Evolutionary conservation across 2,888 invertebrate genomes (phyloP), one percentile per base, ranked within the genome.

Genomic region (Ormyrus nitidulus): DNA sequence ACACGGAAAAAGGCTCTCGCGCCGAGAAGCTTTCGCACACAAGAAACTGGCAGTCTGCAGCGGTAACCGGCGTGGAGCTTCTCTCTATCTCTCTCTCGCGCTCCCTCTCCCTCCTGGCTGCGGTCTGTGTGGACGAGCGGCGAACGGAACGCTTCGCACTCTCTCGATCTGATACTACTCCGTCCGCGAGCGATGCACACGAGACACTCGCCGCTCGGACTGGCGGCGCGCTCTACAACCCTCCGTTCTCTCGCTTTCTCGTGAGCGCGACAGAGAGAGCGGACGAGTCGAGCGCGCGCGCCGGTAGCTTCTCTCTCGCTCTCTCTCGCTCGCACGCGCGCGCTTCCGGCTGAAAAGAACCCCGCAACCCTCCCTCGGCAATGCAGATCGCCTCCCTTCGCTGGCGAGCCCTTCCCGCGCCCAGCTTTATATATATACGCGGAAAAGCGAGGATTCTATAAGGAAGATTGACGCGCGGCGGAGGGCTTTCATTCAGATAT

Each of bases 351-450:
- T 9, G 44, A 11, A 7, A 19, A 5, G 13, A 9, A 48, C 58
- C 48, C n/a, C 11, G 34, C 56, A 46, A 65, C 73, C 65, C 61
- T n/a, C 62, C 54, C 69, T 58, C 76, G 76, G 62, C 56, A 77
- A 77, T 77, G 69, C 76, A 77, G 69, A 70, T 77, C 34, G 51
- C 59, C 69, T 53, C 48, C 53, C 54, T 74, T 74, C 48, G 65
- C 72, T 4, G 8, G 6, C 46, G 44, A 9, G 51, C 5, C 11
- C 48, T 64, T 48, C 64, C 11, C n/a, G 5, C 49, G 6, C n/a
- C 10, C 49, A 49, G 11, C 34, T 48, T 59, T 59, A 34, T 59
- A 59, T 59, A 11, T 11, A 11, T 58, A 58, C 13, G 58, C 13
- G n/a, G 46, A 13, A 7, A n/a, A 6, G 10, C 4, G 34, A 64